Base-by-base conservation (phyloP, 2,888 invertebrate species). In the Ceratothoa steindachneri region DNA sequence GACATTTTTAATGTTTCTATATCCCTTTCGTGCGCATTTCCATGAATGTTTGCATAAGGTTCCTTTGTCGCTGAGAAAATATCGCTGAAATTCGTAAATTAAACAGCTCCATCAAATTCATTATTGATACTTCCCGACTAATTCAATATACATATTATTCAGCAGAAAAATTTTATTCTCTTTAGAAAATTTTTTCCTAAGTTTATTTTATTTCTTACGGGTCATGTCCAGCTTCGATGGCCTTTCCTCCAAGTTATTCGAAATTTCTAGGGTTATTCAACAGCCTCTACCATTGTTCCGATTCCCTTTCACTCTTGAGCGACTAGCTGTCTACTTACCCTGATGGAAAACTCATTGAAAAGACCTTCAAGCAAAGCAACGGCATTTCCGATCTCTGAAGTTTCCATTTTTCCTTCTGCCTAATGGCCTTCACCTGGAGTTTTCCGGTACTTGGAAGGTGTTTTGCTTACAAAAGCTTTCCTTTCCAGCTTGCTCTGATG, bases 401-500 rank as follows among this genome's bases (percentile, higher is more conserved):
- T 60, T 60, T 60, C 60, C 60, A 60, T 60, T 60, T 60, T 19
- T 24, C 12, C 27, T 24, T 12, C 1, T 12, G 22, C 24, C 24
- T 60, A 60, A 60, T 60, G 60, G 60, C 22, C 22, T 24, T 60
- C 60, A 60, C 60, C 60, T 60, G 60, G 60, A 60, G 60, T 60
- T 60, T 60, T 60, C 9, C 60, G 3, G 12, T 2, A 1, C 22
- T 60, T 7, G 2, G 60, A 7, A 60, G 60, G 60, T 60, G 60
- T 60, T 60, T 60, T 60, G 60, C 60, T 60, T 60, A 60, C 60
- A 60, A 60, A 60, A 24, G 24, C 60, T 60, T 60, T 7, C 60
- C 27, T 60, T 60, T 60, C 60, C 22, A 60, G 19, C 12, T 24
- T 24, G 19, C 60, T 60, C 12, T 60, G 60, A 60, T 60, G 60